Percentiles rank a stretch among this genome's conserved stretches.
Evolutionary conservation across 2,797 vertebrate species (phyloP).

Genomic region (Myiotriccus ornatus): DNA sequence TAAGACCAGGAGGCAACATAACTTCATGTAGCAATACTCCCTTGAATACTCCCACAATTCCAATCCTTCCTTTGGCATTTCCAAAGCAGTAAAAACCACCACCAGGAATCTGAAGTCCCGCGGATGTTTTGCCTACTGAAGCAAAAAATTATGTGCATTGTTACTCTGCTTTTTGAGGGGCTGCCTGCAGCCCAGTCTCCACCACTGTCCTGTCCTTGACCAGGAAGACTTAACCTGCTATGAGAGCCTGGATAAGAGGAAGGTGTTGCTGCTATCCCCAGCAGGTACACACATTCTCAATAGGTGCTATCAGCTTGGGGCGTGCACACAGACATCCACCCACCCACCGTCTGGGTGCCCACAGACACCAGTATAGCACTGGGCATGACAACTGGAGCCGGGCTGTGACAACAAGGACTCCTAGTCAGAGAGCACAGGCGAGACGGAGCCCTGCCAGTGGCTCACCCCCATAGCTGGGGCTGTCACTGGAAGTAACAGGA

Average conservation of each 20-base stretch:
- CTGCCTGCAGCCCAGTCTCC: background rate
- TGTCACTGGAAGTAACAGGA: background rate
- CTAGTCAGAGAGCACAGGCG: fast-evolving
- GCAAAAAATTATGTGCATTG: background rate
- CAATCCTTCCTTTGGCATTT: background rate
- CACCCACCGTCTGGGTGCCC: background rate
- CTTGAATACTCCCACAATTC: background rate
- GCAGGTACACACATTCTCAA: background rate
- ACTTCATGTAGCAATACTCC: background rate
- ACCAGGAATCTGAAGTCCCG: background rate
- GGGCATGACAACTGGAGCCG: background rate
- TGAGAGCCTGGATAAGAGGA: background rate
- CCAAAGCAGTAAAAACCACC: background rate
- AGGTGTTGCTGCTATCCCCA: background rate
- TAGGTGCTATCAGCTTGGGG: fast-evolving
- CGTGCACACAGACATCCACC: background rate
- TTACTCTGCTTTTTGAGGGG: background rate
- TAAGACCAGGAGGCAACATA: background rate
- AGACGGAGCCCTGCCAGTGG: background rate
- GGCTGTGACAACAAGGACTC: background rate
- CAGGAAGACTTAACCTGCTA: background rate
- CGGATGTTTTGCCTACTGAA: background rate
- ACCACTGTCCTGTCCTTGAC: background rate
- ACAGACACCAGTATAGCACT: background rate
- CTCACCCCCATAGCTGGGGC: background rate